Conservation (phyloP, 2,113 vertebrate genomes). For the Carettochelys insculpta region DNA sequence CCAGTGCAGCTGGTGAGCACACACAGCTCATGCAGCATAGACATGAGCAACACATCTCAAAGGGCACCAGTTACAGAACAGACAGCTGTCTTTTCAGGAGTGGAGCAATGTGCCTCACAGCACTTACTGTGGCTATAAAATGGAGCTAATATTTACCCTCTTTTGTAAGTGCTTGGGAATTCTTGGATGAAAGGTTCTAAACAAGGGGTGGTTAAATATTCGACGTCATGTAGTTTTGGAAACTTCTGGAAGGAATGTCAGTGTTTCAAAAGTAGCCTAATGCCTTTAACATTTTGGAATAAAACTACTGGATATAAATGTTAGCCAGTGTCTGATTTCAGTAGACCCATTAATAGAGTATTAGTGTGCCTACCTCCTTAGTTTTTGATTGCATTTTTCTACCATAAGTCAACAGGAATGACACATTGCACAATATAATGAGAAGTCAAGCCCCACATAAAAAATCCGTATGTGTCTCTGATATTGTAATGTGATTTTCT, state of each 20-base stretch:
- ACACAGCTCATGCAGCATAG: too few relatives aligned
- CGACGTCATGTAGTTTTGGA: background rate
- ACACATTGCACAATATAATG: conserved; percentile 41
- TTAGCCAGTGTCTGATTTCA: background rate
- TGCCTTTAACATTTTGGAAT: background rate
- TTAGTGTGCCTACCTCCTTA: background rate
- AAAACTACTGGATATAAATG: background rate
- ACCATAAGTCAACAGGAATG: background rate
- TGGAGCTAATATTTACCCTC: background rate
- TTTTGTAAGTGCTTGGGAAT: background rate
- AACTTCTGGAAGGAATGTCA: background rate
- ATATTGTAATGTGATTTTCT: conserved; percentile 18
- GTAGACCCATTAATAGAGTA: background rate
- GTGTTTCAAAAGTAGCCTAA: background rate
- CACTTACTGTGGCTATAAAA: background rate
- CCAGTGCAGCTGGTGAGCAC: too few relatives aligned
- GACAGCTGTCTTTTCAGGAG: background rate
- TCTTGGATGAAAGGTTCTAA: background rate
- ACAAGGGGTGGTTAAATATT: background rate
- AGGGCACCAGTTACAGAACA: too few relatives aligned
- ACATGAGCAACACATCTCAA: too few relatives aligned
- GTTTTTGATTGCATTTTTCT: conserved; percentile 24
- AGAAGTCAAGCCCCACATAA: conserved; percentile 25
- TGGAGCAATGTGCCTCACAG: background rate
- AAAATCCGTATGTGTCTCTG: background rate